Evolutionary conservation across 2,888 invertebrate species (phyloP).

Genomic region (Sepioteuthis lessoniana): DNA sequence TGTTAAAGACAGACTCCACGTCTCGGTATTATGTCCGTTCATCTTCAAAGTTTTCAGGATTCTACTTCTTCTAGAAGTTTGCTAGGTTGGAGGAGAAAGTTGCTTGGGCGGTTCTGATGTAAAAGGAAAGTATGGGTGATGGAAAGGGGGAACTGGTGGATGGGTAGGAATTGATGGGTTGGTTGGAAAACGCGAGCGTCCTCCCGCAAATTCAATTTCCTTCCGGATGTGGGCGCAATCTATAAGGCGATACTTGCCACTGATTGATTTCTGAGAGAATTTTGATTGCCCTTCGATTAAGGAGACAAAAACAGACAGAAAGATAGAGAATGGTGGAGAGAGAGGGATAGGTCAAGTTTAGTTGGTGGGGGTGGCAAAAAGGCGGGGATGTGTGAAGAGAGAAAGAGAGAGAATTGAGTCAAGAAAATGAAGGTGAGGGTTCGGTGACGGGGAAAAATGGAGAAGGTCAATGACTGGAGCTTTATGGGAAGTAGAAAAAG

Average conservation of each 20-base stretch:
- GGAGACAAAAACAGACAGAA: not conserved
- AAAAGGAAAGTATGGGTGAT: too few relatives aligned
- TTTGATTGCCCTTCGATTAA: slow-evolving; percentile 11
- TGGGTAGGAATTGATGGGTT: not conserved
- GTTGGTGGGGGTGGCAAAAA: not conserved
- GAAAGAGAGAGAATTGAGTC: not conserved
- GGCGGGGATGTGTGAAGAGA: not conserved
- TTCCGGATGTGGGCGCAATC: not conserved
- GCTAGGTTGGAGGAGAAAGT: not conserved
- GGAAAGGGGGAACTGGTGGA: too few relatives aligned
- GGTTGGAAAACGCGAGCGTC: not conserved
- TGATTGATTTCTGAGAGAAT: slow-evolving; percentile 4
- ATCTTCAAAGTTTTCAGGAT: slow-evolving; percentile 1
- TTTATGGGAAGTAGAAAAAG: not conserved
- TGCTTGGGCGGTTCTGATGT: not conserved
- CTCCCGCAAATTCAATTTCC: slow-evolving; percentile 33
- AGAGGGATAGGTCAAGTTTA: not conserved
- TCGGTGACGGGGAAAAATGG: not conserved
- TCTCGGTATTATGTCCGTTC: not conserved
- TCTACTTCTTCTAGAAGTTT: not conserved
- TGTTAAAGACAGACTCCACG: not conserved
- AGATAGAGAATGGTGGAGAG: not conserved
- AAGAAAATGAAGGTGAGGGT: not conserved
- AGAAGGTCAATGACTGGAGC: not conserved
- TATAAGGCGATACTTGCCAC: not conserved